These are phyloP conservation scores for Apostichopus parvimensis DNA, from an alignment of 35 echinoderm and acorn worm genomes.

Conservation along the genomic window DNA sequence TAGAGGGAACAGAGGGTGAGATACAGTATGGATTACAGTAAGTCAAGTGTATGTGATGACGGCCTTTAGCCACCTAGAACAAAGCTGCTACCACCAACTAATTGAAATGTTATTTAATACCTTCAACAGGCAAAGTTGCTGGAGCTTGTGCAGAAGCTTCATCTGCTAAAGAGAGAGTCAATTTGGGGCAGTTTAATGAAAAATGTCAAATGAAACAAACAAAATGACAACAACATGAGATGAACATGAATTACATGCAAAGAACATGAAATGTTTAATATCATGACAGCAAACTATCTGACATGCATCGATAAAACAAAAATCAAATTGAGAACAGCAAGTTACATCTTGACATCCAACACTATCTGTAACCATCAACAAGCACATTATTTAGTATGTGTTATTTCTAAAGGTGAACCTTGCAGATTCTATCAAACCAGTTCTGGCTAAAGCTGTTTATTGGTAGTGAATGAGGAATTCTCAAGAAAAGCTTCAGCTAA, in stretches of 20 bases:
- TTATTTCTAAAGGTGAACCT: too few relatives aligned
- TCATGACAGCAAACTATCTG: not conserved
- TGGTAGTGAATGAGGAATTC: too few relatives aligned
- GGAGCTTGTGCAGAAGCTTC: slow-evolving; percentile 7
- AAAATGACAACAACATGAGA: not conserved
- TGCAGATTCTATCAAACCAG: too few relatives aligned
- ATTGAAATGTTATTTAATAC: not conserved
- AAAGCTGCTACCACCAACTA: not conserved
- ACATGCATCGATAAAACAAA: not conserved
- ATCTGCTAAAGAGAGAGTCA: not conserved
- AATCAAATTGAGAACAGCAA: not conserved
- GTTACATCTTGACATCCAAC: too few relatives aligned
- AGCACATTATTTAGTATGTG: too few relatives aligned
- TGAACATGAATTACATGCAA: not conserved
- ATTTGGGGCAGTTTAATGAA: not conserved
- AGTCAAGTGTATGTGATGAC: too few relatives aligned
- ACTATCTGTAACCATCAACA: too few relatives aligned
- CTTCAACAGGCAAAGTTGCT: slow-evolving; percentile 34
- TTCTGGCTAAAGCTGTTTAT: too few relatives aligned
- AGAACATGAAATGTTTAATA: not conserved
- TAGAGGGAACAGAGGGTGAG: too few relatives aligned
- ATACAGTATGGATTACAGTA: too few relatives aligned
- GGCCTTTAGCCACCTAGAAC: too few relatives aligned
- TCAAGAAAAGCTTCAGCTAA: too few relatives aligned
- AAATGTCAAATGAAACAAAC: not conserved